These are phyloP conservation scores for Buteo buteo DNA, from an alignment of 2,113 vertebrate species.

Conservation along the genomic window DNA sequence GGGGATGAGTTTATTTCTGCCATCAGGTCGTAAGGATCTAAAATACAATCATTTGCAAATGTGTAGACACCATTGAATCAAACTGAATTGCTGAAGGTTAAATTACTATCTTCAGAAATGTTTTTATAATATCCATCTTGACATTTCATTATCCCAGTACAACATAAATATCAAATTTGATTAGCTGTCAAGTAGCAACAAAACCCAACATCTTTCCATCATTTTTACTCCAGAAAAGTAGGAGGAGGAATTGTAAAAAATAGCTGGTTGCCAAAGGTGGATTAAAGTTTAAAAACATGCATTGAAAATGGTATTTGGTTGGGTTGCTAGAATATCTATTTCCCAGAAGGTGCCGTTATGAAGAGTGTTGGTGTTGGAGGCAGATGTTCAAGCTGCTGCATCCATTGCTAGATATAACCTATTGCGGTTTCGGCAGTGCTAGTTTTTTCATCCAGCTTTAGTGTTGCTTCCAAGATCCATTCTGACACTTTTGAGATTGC, in stretches of 20 bases:
- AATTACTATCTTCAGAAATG: conserved; percentile 30
- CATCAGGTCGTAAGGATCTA: background rate
- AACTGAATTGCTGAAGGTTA: conserved; percentile 27
- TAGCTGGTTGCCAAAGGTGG: background rate
- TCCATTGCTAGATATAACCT: background rate
- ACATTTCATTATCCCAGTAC: conserved; percentile 18
- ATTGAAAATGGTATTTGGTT: background rate
- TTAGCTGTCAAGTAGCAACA: conserved; percentile 1
- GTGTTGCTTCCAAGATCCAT: background rate
- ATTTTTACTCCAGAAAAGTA: background rate
- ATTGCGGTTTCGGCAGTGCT: background rate
- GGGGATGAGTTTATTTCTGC: background rate
- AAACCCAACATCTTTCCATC: background rate
- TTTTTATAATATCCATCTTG: background rate
- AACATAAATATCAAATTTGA: conserved; percentile 27
- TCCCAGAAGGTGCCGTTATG: background rate
- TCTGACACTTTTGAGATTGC: background rate
- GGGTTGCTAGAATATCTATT: background rate
- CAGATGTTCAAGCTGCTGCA: background rate
- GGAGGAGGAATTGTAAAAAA: background rate
- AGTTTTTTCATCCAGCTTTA: background rate
- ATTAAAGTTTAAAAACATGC: background rate
- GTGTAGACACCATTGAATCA: background rate
- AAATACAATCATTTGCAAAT: background rate
- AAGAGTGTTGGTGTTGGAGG: background rate